Evolutionary conservation across 2,888 invertebrate species (phyloP), one percentile per base, ranked within the genome.

Genomic region (Muschampia plurimacula): DNA sequence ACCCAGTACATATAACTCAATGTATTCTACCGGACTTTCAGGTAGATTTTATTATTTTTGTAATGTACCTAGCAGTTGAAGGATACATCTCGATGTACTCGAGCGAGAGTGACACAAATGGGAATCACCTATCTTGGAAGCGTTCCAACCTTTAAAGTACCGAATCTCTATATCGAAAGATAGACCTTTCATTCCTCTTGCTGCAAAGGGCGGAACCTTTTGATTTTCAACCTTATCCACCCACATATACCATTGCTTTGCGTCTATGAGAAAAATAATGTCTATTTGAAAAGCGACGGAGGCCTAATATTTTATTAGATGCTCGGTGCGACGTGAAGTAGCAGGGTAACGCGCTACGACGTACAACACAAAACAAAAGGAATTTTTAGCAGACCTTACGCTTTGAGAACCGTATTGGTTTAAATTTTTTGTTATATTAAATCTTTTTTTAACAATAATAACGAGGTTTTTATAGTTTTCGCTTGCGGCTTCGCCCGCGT

Each of bases 91-190:
- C 59, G 32, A 32, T 59, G 59, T 28, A 5, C 4, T 28, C 59
- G 32, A 1, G 36, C 62, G 39, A 62, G 62, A 39, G 62, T 62
- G 63, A 65, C 65, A 49, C 46, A 13, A 46, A 49, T 44, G 28
- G 12, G 39, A 62, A 39, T 62, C 62, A 62, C 62, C 63, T 44
- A 15, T 64, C 63, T 41, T 65, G 65, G 65, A 65, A 49, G 3
- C 46, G 65, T 39, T 65, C 49, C 65, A 65, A 65, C 65, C 65
- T 65, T 32, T 32, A 32, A 49, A 65, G 32, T 32, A 63, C 44
- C 39, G 44, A 44, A 44, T 22, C 41, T 44, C 41, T 63, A 36
- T 15, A 22, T 22, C 22, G 22, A 22, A 22, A 22, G n/a, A 62
- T 62, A 13, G 62, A 62, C 62, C 39, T 62, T 15, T 62, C 60